Percentiles rank a stretch among this genome's conserved stretches.
These are phyloP conservation scores for Schizothorax lantsangensis DNA, from an alignment of 2,797 vertebrate genomes.

Conservation along the genomic window DNA sequence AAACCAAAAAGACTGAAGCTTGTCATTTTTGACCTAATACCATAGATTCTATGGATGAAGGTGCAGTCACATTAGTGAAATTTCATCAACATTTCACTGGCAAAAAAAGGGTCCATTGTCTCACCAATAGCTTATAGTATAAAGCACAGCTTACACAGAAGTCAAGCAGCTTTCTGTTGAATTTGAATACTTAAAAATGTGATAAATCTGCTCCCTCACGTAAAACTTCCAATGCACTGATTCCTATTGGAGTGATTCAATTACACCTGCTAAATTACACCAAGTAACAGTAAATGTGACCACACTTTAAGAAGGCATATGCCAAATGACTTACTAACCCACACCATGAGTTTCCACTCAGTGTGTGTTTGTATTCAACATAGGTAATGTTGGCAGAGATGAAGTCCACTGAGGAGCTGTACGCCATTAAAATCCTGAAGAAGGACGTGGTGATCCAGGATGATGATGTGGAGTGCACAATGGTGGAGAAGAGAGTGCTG, in stretches of 20 bases:
- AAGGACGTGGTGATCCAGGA: slow-evolving; percentile 99
- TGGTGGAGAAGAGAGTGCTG: slow-evolving; percentile 97
- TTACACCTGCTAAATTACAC: neutral
- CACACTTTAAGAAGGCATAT: neutral
- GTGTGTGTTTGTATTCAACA: neutral
- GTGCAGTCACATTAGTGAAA: neutral
- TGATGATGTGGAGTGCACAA: slow-evolving; percentile 96
- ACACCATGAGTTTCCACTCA: neutral
- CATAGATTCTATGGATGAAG: neutral
- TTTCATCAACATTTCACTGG: no score
- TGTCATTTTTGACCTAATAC: neutral
- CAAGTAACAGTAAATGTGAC: neutral
- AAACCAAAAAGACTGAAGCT: neutral
- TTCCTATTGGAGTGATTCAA: neutral
- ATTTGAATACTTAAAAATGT: neutral
- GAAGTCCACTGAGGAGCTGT: slow-evolving; percentile 93
- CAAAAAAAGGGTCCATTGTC: neutral
- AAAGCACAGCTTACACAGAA: neutral
- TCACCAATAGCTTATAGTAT: neutral
- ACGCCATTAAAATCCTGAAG: slow-evolving; percentile 96
- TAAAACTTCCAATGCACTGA: fast-evolving
- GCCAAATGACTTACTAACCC: neutral
- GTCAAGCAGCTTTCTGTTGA: neutral
- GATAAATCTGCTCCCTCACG: neutral
- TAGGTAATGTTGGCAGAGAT: slow-evolving; percentile 97